Percentiles rank a stretch among this genome's conserved stretches.
These are phyloP conservation scores for Trachops cirrhosus DNA, from an alignment of 2,797 vertebrate genomes.

Conservation along the genomic window DNA sequence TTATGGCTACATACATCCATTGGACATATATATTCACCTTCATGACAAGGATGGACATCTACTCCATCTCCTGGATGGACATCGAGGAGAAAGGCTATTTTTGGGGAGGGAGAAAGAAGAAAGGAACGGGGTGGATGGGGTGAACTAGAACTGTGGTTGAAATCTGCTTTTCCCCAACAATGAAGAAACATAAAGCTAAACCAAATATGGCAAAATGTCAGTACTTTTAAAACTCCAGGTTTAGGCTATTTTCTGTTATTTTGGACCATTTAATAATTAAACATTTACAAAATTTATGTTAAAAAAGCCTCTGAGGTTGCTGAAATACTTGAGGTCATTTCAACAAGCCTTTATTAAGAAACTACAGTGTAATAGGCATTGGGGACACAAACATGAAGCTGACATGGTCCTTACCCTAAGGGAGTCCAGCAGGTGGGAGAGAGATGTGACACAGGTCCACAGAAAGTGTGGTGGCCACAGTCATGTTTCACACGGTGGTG, in stretches of 20 bases:
- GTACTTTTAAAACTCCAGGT: not conserved
- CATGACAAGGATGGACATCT: not conserved
- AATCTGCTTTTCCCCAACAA: not conserved
- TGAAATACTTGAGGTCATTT: constrained; percentile 18
- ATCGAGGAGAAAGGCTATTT: not conserved
- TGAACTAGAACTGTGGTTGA: not conserved
- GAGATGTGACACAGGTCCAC: not conserved
- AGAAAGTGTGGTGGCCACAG: not conserved
- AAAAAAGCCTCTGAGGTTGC: not conserved
- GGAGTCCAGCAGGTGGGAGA: not conserved
- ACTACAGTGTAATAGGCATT: not conserved
- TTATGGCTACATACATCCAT: not conserved
- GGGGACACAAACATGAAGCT: not conserved
- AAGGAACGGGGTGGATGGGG: accelerated
- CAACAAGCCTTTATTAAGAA: not conserved
- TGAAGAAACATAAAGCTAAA: not conserved
- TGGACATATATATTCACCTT: not conserved
- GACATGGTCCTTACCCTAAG: not conserved
- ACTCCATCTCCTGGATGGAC: not conserved
- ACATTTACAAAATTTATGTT: not conserved
- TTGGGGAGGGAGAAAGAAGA: not conserved
- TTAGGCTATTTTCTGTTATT: not conserved
- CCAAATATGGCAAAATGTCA: not conserved
- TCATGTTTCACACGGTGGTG: not conserved
- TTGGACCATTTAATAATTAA: not conserved